Evolutionary conservation across 1,140 invertebrate species (phyloP).

Genomic region (Leptoteleia sp.): DNA sequence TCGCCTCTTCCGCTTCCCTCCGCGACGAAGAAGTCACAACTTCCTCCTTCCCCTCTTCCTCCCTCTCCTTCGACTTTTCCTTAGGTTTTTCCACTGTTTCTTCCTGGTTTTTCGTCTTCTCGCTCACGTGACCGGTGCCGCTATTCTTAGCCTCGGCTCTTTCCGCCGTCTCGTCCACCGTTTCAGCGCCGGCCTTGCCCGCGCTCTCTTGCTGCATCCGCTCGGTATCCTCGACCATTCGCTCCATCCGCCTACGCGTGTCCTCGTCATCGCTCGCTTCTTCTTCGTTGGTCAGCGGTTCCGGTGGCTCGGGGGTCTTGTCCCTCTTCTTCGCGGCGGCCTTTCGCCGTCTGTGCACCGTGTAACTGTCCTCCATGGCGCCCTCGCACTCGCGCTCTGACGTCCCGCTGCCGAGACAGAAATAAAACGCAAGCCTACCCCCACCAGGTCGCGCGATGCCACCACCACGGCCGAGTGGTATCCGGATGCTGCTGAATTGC

Average conservation of each 20-base stretch:
- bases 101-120: slow-evolving; percentile 10
- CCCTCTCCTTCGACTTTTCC: neutral
- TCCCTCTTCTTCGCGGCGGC: slow-evolving; percentile 74
- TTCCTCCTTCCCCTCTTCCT: slow-evolving; percentile 40
- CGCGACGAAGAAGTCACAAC: neutral
- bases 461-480: slow-evolving; percentile 28
- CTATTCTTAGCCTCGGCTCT: slow-evolving; percentile 36
- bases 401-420: slow-evolving; percentile 68
- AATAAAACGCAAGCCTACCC: slow-evolving; percentile 77
- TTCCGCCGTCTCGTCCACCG: slow-evolving; percentile 11
- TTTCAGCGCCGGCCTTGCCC: slow-evolving; percentile 7
- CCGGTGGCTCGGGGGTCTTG: slow-evolving; percentile 73
- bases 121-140: slow-evolving; percentile 38
- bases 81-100: slow-evolving; percentile 5
- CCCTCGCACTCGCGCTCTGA: slow-evolving; percentile 52
- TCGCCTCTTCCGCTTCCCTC: slow-evolving; percentile 43
- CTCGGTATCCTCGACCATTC: slow-evolving; percentile 77
- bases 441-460: slow-evolving; percentile 59
- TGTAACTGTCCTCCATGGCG: slow-evolving; percentile 79
- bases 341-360: slow-evolving; percentile 76
- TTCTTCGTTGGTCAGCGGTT: slow-evolving; percentile 67
- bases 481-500: slow-evolving; percentile 27
- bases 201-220: slow-evolving; percentile 66
- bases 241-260: slow-evolving; percentile 72
- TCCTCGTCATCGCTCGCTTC: slow-evolving; percentile 70